phyloP scores from a whole-genome alignment of 1,140 invertebrate genomes.

The Planococcus citri region DNA sequence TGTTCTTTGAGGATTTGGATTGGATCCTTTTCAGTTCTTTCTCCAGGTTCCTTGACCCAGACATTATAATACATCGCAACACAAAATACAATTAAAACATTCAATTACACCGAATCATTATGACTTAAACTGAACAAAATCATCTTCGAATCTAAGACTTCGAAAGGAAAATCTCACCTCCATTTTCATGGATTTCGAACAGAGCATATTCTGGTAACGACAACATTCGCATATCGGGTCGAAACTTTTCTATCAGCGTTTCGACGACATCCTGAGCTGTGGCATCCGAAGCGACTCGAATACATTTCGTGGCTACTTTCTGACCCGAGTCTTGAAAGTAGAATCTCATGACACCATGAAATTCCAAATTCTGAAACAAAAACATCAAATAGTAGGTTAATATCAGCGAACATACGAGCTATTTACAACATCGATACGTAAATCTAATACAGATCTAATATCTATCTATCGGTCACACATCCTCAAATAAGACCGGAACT shows the following conservation, averaged over 20 bases:
- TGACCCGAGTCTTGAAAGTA: conserved; percentile 96
- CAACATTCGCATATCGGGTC: conserved; percentile 97
- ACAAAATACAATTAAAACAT: no score
- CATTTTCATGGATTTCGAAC: conserved; percentile 94
- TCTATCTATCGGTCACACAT: not conserved
- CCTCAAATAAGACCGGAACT: not conserved
- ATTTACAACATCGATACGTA: no score
- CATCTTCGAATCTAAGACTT: not conserved
- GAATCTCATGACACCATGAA: conserved; percentile 98
- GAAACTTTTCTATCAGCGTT: conserved; percentile 96
- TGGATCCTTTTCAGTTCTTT: no score
- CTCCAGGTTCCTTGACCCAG: no score
- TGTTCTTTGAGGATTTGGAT: no score
- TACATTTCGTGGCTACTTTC: conserved; percentile 98
- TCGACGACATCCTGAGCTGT: conserved; percentile 89
- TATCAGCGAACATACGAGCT: not conserved
- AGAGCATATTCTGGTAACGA: conserved; percentile 90
- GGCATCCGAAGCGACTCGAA: conserved; percentile 89
- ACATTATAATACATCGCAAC: no score
- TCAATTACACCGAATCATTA: no score
- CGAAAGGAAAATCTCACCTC: conserved; percentile 42
- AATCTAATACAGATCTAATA: no score
- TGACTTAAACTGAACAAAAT: no score
- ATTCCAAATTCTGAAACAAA: conserved; percentile 79
- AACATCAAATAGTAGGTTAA: conserved; percentile 22